Percentiles rank a stretch among this genome's conserved stretches.
Evolutionary conservation across 2,113 vertebrate genomes (phyloP).

Genomic region (Hippocampus barbouri): DNA sequence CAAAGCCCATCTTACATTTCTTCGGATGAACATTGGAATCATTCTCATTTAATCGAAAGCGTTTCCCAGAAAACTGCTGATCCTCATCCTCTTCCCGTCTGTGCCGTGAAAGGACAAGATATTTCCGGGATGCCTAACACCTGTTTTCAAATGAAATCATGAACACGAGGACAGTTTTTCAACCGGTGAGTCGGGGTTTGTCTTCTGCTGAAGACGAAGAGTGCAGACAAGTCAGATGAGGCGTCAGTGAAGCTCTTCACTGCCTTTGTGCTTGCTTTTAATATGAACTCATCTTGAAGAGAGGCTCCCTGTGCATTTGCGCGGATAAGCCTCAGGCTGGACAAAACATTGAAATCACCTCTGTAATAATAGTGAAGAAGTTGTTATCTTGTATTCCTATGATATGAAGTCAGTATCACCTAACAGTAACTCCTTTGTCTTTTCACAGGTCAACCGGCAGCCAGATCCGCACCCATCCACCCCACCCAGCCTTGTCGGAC

Average conservation of each 20-base stretch:
- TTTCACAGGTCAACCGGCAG: slow-evolving; percentile 70
- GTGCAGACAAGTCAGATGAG: slow-evolving; percentile 45
- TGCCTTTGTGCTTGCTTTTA: slow-evolving; percentile 27
- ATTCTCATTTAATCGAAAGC: neutral
- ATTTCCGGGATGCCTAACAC: neutral
- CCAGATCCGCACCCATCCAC: slow-evolving; percentile 58
- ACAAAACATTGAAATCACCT: neutral
- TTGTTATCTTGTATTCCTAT: neutral
- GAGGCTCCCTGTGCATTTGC: slow-evolving; percentile 2
- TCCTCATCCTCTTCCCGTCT: neutral
- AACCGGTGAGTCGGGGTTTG: neutral
- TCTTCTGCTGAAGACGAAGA: slow-evolving; percentile 32
- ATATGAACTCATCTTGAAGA: slow-evolving; percentile 35
- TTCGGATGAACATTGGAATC: neutral
- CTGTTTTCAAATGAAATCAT: neutral
- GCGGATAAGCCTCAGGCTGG: slow-evolving; percentile 5
- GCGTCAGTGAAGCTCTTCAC: slow-evolving; percentile 9
- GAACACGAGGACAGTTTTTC: neutral
- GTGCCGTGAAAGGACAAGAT: neutral
- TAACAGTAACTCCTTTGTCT: slow-evolving; percentile 11
- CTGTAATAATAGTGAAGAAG: neutral
- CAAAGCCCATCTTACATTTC: neutral
- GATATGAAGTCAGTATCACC: neutral
- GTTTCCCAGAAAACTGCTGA: neutral
- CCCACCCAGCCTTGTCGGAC: slow-evolving; percentile 54